These are phyloP conservation scores for Saxidomus purpurata DNA, from an alignment of 1,140 invertebrate genomes.

Conservation along the genomic window DNA sequence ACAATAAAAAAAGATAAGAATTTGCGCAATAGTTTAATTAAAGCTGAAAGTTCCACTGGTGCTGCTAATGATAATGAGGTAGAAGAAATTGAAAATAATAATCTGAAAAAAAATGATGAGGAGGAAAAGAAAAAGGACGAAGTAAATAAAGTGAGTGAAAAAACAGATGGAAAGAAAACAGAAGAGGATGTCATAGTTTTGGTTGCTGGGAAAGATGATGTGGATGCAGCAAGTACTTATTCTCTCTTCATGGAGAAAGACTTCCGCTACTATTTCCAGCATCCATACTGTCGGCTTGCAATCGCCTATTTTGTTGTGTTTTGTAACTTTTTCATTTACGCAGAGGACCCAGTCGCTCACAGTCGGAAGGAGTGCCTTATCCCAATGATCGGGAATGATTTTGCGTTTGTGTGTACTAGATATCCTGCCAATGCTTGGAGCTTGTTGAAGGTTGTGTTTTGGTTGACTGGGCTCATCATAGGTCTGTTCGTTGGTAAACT, in stretches of 20 bases:
- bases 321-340: constrained; percentile 89
- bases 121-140: neutral
- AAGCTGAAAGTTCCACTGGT: constrained; percentile 3
- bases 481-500: constrained; percentile 88
- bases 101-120: neutral
- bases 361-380: constrained; percentile 88
- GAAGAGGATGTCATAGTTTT: constrained; percentile 36
- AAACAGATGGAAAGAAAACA: neutral
- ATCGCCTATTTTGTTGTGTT: constrained; percentile 88
- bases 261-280: constrained; percentile 88
- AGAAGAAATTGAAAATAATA: constrained; percentile 1
- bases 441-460: constrained; percentile 87
- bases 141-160: neutral
- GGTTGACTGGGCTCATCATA: constrained; percentile 87
- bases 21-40: neutral
- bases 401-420: constrained; percentile 88
- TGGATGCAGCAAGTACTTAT: constrained; percentile 80
- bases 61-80: neutral
- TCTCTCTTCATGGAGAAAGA: constrained; percentile 87
- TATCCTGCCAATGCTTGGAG: constrained; percentile 88
- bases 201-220: constrained; percentile 73
- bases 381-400: constrained; percentile 88
- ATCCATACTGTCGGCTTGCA: constrained; percentile 88
- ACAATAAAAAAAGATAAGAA: neutral
- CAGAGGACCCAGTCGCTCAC: constrained; percentile 89